Conservation (phyloP, 1,140 invertebrate genomes). For the Tribolium castaneum region DNA sequence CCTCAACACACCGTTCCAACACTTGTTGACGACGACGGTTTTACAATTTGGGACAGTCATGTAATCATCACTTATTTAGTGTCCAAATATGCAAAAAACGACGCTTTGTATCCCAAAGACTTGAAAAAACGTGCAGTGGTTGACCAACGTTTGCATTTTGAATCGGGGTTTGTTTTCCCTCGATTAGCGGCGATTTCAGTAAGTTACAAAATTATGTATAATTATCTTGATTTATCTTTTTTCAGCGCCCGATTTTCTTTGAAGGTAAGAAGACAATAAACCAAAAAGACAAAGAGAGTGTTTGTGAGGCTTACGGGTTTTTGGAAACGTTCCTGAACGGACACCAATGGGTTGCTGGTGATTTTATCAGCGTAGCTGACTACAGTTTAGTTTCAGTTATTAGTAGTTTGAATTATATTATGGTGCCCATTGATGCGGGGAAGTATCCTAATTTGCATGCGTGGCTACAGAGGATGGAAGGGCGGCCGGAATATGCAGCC, state of each 20-base stretch:
- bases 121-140: constrained; percentile 67
- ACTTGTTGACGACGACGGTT: constrained; percentile 71
- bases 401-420: neutral
- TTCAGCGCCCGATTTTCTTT: neutral
- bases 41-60: constrained; percentile 61
- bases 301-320: constrained; percentile 6
- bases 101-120: constrained; percentile 71
- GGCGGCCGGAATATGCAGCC: neutral
- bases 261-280: neutral
- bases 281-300: neutral
- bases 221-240: neutral
- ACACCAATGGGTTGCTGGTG: constrained; percentile 10
- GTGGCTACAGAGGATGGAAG: neutral
- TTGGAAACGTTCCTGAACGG: constrained; percentile 30
- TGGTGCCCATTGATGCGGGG: neutral
- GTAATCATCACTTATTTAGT: constrained; percentile 70
- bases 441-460: neutral
- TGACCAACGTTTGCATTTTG: constrained; percentile 67
- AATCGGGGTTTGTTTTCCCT: constrained; percentile 50
- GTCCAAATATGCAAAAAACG: constrained; percentile 68
- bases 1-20: constrained; percentile 77
- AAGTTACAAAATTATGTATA: neutral
- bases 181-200: neutral
- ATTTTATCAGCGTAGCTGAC: constrained; percentile 28
- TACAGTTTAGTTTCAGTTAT: neutral